These are phyloP conservation scores for Oscheius sp. DNA, from an alignment of 2,888 invertebrate species.

Conservation along the genomic window DNA sequence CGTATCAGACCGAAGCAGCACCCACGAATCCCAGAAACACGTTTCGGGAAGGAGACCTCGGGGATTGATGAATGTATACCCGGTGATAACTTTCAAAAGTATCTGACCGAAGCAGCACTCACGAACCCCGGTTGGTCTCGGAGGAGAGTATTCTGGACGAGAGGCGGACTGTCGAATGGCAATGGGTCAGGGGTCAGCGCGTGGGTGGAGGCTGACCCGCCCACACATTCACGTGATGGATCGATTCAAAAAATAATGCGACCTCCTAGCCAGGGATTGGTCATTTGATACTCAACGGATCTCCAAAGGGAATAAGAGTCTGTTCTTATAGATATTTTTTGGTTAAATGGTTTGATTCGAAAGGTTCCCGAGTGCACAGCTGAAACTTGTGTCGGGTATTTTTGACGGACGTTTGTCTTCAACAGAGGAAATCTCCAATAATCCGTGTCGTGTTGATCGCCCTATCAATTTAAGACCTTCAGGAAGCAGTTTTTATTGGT, in stretches of 20 bases:
- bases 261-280: too few relatives aligned
- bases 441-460: too few relatives aligned
- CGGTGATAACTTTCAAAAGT: conserved; percentile 43
- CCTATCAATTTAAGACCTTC: too few relatives aligned
- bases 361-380: too few relatives aligned
- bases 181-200: conserved; percentile 19
- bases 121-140: conserved; percentile 36
- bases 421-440: too few relatives aligned
- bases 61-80: conserved; percentile 48
- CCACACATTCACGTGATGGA: conserved; percentile 31
- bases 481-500: background rate
- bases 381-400: too few relatives aligned
- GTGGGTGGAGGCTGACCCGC: conserved; percentile 7
- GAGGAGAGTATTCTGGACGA: background rate
- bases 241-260: too few relatives aligned
- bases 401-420: too few relatives aligned
- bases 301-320: too few relatives aligned
- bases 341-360: too few relatives aligned
- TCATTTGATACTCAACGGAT: too few relatives aligned
- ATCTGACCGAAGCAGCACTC: conserved; percentile 47
- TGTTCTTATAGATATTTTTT: too few relatives aligned
- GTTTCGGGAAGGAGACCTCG: background rate
- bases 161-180: conserved; percentile 13
- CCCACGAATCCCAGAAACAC: conserved; percentile 37
- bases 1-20: conserved; percentile 47